Conservation (phyloP, 2,113 vertebrate species). For the Alligator sinensis region DNA sequence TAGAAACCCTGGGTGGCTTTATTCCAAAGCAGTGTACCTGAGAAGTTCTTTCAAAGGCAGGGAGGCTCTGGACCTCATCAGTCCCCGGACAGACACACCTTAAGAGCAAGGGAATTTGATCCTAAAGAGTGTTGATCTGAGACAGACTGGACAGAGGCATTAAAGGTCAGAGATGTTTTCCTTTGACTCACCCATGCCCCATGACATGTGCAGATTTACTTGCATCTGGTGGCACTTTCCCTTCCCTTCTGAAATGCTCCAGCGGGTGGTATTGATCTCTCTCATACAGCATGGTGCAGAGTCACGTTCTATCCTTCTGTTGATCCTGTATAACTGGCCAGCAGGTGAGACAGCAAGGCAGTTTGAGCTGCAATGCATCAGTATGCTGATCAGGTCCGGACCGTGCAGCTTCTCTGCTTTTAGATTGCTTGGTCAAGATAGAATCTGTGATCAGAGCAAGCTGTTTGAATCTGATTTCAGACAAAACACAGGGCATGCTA, state of each 20-base stretch:
- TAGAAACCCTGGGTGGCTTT: background rate
- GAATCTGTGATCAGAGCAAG: background rate
- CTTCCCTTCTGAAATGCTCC: background rate
- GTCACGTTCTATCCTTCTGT: background rate
- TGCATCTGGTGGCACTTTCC: background rate
- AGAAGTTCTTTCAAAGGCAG: background rate
- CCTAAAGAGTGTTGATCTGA: background rate
- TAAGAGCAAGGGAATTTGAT: background rate
- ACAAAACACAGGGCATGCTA: background rate
- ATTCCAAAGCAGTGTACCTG: background rate
- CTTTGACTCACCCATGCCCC: background rate
- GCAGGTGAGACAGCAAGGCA: background rate
- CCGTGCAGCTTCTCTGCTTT: background rate
- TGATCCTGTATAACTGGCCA: fast-evolving
- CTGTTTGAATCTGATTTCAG: background rate
- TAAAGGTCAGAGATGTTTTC: fast-evolving
- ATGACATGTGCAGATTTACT: background rate
- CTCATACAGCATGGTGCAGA: background rate
- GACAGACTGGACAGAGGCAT: background rate
- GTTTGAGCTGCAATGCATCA: background rate
- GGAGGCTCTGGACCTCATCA: background rate
- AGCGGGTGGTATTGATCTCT: background rate
- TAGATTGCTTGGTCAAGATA: fast-evolving
- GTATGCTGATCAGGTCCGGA: background rate
- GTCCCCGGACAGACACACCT: background rate